phyloP scores from a whole-genome alignment of 2,113 vertebrate species.

The Sorex fumeus region DNA sequence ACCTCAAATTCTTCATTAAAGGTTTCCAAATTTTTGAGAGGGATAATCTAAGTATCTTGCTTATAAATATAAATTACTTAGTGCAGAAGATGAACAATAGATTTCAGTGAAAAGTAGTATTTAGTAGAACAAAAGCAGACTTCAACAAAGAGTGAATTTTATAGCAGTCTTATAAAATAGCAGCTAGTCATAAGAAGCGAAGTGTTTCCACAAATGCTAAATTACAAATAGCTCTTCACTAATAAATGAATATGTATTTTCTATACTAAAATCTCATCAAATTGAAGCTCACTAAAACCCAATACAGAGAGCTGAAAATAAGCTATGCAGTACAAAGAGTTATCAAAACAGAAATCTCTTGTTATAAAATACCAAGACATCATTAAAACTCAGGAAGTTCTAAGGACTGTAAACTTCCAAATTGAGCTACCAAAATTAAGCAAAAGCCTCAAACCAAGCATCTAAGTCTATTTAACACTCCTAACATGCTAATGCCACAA shows the following conservation, averaged over 20 bases:
- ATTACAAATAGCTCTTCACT: conserved; percentile 18
- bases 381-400: too few species aligned
- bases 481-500: not conserved
- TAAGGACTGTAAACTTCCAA: conserved; percentile 38
- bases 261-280: conserved; percentile 44
- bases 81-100: conserved; percentile 1
- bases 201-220: conserved; percentile 25
- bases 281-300: conserved; percentile 53
- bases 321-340: not conserved
- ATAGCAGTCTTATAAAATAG: conserved; percentile 37
- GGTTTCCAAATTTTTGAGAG: not conserved
- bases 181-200: conserved; percentile 15
- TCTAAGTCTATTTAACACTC: not conserved
- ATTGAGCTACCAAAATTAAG: conserved; percentile 25
- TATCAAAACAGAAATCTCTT: conserved; percentile 31
- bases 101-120: not conserved
- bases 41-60: not conserved
- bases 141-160: conserved; percentile 46
- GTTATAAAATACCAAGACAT: conserved; percentile 54
- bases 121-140: not conserved
- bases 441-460: not conserved
- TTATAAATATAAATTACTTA: too few species aligned
- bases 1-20: conserved; percentile 50
- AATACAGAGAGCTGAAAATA: conserved; percentile 54
- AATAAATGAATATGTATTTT: conserved; percentile 46